Conservation (phyloP, 2,888 invertebrate genomes). For the Temnothorax rugatulus region DNA sequence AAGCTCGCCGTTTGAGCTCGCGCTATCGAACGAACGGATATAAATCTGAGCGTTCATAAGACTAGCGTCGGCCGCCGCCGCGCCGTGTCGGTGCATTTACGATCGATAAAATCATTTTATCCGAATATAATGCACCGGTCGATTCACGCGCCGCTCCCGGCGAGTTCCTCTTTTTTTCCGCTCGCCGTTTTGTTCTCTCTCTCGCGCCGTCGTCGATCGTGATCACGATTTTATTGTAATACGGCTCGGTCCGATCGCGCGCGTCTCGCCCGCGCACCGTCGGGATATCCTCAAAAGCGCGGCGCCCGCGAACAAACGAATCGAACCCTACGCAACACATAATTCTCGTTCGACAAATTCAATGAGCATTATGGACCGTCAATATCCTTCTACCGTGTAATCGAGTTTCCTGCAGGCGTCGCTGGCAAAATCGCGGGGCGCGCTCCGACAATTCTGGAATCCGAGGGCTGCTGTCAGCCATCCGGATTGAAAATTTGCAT, state of each 20-base stretch:
- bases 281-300: slow-evolving; percentile 60
- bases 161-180: slow-evolving; percentile 26
- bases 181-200: slow-evolving; percentile 26
- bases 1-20: slow-evolving; percentile 20
- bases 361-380: slow-evolving; percentile 77
- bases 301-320: slow-evolving; percentile 49
- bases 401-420: slow-evolving; percentile 74
- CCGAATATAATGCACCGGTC: slow-evolving; percentile 75
- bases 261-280: slow-evolving; percentile 56
- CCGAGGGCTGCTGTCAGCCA: slow-evolving; percentile 61
- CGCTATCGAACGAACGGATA: slow-evolving; percentile 56
- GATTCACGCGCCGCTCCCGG: slow-evolving; percentile 69
- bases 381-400: slow-evolving; percentile 77
- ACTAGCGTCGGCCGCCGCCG: slow-evolving; percentile 60
- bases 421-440: slow-evolving; percentile 66
- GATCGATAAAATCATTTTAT: slow-evolving; percentile 79
- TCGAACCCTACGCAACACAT: slow-evolving; percentile 67
- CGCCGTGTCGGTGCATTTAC: slow-evolving; percentile 72
- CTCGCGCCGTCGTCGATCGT: slow-evolving; percentile 34
- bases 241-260: slow-evolving; percentile 61
- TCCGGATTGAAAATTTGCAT: slow-evolving; percentile 70
- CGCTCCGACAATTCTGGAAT: slow-evolving; percentile 53
- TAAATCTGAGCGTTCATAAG: slow-evolving; percentile 74
- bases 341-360: slow-evolving; percentile 79
- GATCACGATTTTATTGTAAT: slow-evolving; percentile 76